Evolutionary conservation across 2,113 vertebrate genomes (phyloP), one percentile per base, ranked within the genome.

Genomic region (Notarius lentiginosus): DNA sequence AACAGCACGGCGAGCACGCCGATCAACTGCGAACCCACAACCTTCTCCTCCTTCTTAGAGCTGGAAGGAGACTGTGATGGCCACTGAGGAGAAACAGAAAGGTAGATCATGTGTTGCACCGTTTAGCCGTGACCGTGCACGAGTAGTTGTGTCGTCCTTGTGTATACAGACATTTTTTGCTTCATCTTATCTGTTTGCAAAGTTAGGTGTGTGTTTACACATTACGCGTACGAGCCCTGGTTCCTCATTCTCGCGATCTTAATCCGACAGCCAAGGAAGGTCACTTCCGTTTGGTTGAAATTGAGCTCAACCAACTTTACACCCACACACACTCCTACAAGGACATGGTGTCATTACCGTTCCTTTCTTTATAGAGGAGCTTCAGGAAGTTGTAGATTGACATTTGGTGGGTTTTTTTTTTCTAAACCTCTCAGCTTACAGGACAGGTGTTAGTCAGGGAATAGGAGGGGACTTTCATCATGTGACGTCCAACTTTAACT

Each of bases 1-100:
- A 49, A 15, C 34, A 82, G 80, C n/a, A 82, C 60, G 24, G 80
- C 80, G 0, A 82, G 60, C 41, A 82, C 8, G 15, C 80, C 80
- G 1, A 82, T 82, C 9, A 66, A 49, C 80, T 18, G 20, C 0
- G 80, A 66, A 9, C 41, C 22, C 2, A 0, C 7, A 5, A 5
- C 17, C 2, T 11, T 17, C 41, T 66, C 41, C 24, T 65, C 8
- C 58, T 22, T 15, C 60, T 65, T 60, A 24, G 18, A 47, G 30
- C 34, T 63, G 30, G 56, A 22, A 18, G 17, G 1, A 9, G 58
- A 34, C 30, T 1, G 1, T 7, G 80, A n/a, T 3, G 80, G 80
- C 80, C 80, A 82, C 80, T 82, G 61, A 11, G 49, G 49, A 22
- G 18, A 55, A 7, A 27, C 6, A 58, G 2, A 6, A 80, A 34